Conservation (phyloP, 2,888 invertebrate genomes). For the Ametastegia equiseti region DNA sequence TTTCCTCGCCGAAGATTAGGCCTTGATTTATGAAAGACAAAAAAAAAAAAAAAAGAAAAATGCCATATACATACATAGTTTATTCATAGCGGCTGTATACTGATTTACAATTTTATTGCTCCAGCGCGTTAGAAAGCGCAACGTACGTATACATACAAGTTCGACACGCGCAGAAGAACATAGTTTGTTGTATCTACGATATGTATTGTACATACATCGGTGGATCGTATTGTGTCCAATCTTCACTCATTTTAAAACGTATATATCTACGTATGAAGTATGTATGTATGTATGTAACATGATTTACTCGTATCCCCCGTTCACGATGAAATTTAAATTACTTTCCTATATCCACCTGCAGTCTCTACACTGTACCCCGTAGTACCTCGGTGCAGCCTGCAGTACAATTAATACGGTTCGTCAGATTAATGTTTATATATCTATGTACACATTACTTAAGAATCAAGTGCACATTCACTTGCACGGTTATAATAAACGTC, state of each 20-base stretch:
- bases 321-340: constrained; percentile 23
- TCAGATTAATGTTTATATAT: neutral
- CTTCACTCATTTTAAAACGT: too few species aligned
- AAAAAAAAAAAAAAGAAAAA: too few species aligned
- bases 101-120: constrained; percentile 42
- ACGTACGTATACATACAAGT: too few species aligned
- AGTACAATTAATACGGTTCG: neutral
- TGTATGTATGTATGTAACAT: too few species aligned
- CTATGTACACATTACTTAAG: too few species aligned
- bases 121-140: constrained; percentile 46
- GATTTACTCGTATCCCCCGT: constrained; percentile 11
- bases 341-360: neutral
- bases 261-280: neutral
- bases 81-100: constrained; percentile 36
- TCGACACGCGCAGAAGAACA: constrained; percentile 44
- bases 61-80: constrained; percentile 6
- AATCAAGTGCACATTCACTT: neutral
- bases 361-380: neutral
- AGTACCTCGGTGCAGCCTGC: neutral
- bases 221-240: neutral
- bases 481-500: neutral
- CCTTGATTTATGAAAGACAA: too few species aligned
- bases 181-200: neutral
- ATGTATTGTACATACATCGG: neutral
- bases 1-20: neutral